Percentiles rank a stretch among this genome's conserved stretches.
Conservation (phyloP, 2,113 vertebrate genomes). For the Nesoenas mayeri region DNA sequence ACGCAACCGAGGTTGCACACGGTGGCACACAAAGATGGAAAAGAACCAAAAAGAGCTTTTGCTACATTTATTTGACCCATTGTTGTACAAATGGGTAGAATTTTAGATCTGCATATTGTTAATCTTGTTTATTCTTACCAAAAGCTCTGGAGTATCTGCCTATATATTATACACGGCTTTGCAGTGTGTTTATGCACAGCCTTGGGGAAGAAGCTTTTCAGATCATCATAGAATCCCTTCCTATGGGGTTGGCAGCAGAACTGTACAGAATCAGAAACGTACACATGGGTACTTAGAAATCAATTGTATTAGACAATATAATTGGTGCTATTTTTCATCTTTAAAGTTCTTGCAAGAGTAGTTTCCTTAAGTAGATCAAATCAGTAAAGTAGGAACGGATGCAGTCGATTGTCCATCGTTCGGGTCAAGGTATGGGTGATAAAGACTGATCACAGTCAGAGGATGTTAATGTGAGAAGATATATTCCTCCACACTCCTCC, state of each 20-base stretch:
- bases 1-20: neutral
- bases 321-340: conserved; percentile 64
- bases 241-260: neutral
- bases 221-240: neutral
- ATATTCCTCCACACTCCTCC: conserved; percentile 34
- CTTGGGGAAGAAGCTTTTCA: neutral
- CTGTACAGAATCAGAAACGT: conserved; percentile 9
- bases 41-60: neutral
- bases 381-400: conserved; percentile 68
- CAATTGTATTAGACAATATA: conserved; percentile 50
- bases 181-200: neutral
- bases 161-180: neutral
- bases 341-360: conserved; percentile 63
- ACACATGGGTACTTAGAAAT: conserved; percentile 22
- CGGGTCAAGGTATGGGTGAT: conserved; percentile 36
- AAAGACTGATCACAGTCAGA: conserved; percentile 64
- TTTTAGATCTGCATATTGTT: neutral
- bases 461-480: conserved; percentile 64
- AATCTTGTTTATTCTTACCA: neutral
- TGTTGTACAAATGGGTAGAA: neutral
- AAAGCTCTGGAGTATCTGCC: neutral
- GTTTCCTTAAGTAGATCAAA: conserved; percentile 59
- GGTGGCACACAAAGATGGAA: neutral
- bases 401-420: conserved; percentile 50
- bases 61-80: neutral